phyloP scores from a whole-genome alignment of 2,888 invertebrate species.

The Polyommatus iphigenia region DNA sequence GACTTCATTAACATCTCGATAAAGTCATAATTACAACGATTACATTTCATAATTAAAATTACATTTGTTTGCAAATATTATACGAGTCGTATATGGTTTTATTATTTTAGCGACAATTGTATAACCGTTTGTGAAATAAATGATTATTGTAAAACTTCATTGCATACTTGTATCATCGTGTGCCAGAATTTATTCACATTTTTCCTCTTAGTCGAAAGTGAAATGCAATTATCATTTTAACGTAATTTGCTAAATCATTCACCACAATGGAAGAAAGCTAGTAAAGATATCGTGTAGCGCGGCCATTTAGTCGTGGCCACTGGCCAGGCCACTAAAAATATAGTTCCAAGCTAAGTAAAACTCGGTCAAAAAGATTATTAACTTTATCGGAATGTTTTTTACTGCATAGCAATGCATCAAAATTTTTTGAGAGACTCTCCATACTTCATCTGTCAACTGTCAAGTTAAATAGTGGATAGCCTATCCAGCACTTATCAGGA shows the following conservation, averaged over 20 bases:
- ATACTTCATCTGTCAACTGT: too few species aligned
- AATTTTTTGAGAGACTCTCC: too few species aligned
- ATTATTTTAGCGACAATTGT: constrained; percentile 24
- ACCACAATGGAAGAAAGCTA: not conserved
- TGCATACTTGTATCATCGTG: constrained; percentile 1
- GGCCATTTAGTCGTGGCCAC: not conserved
- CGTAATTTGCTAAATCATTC: not conserved
- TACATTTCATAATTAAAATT: constrained; percentile 21
- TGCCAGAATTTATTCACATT: not conserved
- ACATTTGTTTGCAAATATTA: constrained; percentile 9
- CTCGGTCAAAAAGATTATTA: not conserved
- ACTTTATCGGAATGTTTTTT: not conserved
- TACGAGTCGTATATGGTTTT: constrained; percentile 8
- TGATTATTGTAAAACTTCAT: not conserved
- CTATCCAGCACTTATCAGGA: not conserved
- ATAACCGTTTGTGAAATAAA: constrained; percentile 25
- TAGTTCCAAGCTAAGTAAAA: not conserved
- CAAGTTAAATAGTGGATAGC: too few species aligned
- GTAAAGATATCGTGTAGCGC: not conserved
- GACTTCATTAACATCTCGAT: not conserved
- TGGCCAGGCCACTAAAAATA: not conserved
- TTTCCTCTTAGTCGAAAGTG: not conserved
- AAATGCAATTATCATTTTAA: not conserved
- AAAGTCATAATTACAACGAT: not conserved
- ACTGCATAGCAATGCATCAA: not conserved